Evolutionary conservation across 1,140 invertebrate genomes (phyloP).

Genomic region (Grapholita molesta): DNA sequence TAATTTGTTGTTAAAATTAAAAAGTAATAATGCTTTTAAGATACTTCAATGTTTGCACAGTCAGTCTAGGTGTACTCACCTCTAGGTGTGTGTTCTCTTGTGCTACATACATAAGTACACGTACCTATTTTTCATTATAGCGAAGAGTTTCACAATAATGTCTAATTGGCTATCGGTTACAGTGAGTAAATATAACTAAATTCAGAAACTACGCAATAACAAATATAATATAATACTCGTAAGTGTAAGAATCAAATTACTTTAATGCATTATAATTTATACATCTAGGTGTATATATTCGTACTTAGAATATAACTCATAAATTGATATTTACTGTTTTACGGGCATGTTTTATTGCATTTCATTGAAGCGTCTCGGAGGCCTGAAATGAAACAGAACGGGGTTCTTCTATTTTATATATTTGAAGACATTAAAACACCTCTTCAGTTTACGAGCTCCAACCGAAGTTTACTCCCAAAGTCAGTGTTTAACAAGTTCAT

Average conservation of each 20-base stretch:
- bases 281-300: too few species aligned
- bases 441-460: conserved; percentile 45
- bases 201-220: background rate
- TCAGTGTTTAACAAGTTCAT: conserved; percentile 68
- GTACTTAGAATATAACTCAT: too few species aligned
- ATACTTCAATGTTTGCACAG: too few species aligned
- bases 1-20: too few species aligned
- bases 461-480: conserved; percentile 56
- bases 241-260: background rate
- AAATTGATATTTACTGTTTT: background rate
- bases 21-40: too few species aligned
- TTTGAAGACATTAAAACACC: conserved; percentile 7
- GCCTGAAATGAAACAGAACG: background rate
- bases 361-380: background rate
- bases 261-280: background rate
- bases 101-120: too few species aligned
- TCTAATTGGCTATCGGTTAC: too few species aligned
- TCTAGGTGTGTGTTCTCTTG: too few species aligned
- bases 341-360: background rate
- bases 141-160: too few species aligned
- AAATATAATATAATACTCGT: background rate
- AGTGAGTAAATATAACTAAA: too few species aligned
- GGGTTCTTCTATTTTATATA: background rate
- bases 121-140: too few species aligned
- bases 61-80: too few species aligned